Base-by-base conservation (phyloP, 2,113 vertebrate genomes). In the Uropsilus gracilis region DNA sequence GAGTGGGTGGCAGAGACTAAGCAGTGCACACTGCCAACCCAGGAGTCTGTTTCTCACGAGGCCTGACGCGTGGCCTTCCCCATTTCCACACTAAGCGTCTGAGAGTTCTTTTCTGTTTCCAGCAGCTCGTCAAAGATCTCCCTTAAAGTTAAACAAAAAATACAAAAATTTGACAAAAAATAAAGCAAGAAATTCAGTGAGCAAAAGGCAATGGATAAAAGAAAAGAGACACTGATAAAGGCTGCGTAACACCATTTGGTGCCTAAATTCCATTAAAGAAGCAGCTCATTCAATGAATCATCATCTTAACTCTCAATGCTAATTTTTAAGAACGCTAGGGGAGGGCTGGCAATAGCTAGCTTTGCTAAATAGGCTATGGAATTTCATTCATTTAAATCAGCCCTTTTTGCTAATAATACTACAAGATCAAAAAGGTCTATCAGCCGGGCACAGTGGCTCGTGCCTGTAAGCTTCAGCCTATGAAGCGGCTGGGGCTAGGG, bases 121-220 rank as follows among this genome's bases (percentile, higher is more conserved):
- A 99, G 98, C 94, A 99, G 98, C 97, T 99, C 99, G 96, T 99
- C 99, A 50, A 99, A 99, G 97, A 99, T 98, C 63, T 99, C 99
- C 97, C 99, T 99, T 97, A 73, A 91, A 95, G n/a, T 37, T 82
- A 93, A 95, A 89, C 59, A 87, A 71, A n/a, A n/a, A n/a, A n/a
- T n/a, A n/a, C n/a, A n/a, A n/a, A n/a, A n/a, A n/a, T n/a, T n/a
- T n/a, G n/a, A 75, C 12, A 97, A 57, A 96, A 39, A 30, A 91
- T 18, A 68, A 93, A 86, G 63, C 7, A 78, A 76, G 59, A 97
- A 91, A 92, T 57, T 77, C 59, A 91, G 16, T 0, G 57, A 77
- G 28, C 9, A 84, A 57, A 69, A 69, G 53, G 30, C 0, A 0
- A 94, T 85, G 16, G 20, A 82, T 0, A 86, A 22, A 55, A 89